phyloP scores from a whole-genome alignment of 2,113 vertebrate genomes.

The Nycticryphes semicollaris region DNA sequence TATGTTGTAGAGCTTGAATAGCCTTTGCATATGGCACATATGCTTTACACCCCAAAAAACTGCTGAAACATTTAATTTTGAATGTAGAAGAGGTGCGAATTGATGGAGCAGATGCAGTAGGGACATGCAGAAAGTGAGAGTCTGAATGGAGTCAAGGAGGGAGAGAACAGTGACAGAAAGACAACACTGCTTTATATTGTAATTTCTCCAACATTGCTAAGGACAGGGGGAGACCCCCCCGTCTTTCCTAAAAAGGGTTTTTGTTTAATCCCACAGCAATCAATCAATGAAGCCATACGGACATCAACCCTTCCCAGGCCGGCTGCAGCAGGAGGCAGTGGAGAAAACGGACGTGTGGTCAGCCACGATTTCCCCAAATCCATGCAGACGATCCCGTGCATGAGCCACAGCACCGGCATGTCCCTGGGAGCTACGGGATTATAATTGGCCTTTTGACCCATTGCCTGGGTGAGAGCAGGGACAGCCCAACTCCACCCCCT shows the following conservation, averaged over 20 bases:
- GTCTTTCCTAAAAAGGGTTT: constrained; percentile 85
- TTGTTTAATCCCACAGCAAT: constrained; percentile 91
- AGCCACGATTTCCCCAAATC: constrained; percentile 97
- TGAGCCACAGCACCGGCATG: constrained; percentile 97
- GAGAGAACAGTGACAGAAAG: background rate
- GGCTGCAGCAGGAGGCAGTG: constrained; percentile 87
- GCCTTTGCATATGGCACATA: background rate
- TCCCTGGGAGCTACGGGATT: constrained; percentile 96
- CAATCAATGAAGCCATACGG: constrained; percentile 95
- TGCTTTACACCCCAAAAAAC: constrained; percentile 7
- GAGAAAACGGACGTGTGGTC: constrained; percentile 96
- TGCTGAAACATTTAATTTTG: background rate
- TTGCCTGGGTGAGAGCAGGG: constrained; percentile 74
- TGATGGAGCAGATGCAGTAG: background rate
- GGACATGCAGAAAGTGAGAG: background rate
- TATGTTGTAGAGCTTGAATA: constrained; percentile 3
- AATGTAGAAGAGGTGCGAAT: background rate
- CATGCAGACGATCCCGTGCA: constrained; percentile 96
- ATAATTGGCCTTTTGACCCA: constrained; percentile 82
- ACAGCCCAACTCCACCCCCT: constrained; percentile 71
- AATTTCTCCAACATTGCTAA: constrained; percentile 58
- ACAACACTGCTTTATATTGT: background rate
- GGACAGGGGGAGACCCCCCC: constrained; percentile 79
- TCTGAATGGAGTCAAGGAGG: background rate
- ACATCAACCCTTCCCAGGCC: constrained; percentile 92